Evolutionary conservation across 2,113 vertebrate species (phyloP).

Genomic region (Tragelaphus imberbis): DNA sequence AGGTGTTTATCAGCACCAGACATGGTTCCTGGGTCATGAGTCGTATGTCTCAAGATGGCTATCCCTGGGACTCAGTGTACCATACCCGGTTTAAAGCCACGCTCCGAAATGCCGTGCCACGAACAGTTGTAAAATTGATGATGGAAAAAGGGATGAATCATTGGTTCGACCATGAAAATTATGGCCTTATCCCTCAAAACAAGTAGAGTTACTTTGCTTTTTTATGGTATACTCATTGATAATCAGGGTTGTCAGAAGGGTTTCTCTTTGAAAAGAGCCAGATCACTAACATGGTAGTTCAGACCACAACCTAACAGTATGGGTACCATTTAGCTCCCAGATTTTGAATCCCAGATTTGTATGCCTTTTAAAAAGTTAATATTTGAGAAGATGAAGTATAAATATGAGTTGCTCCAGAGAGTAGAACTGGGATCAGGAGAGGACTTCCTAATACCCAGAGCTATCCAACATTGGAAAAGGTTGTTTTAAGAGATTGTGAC

Average conservation of each 20-base stretch:
- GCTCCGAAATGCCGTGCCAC: constrained; percentile 74
- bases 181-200: constrained; percentile 83
- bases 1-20: constrained; percentile 89
- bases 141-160: constrained; percentile 76
- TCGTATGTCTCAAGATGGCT: constrained; percentile 77
- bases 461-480: not conserved
- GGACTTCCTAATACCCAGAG: not conserved
- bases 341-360: not conserved
- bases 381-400: not conserved
- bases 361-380: not conserved
- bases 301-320: not conserved
- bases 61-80: constrained; percentile 81
- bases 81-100: constrained; percentile 71
- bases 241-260: not conserved
- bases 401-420: not conserved
- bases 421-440: not conserved
- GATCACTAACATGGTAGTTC: not conserved
- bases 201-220: constrained; percentile 75
- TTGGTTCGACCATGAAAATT: constrained; percentile 84
- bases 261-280: not conserved
- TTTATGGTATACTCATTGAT: not conserved
- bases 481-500: not conserved
- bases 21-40: constrained; percentile 84
- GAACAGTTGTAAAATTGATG: constrained; percentile 74
- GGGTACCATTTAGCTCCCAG: not conserved